A percentile compares a stretch with the other conserved stretches of the same genome.
phyloP scores from a whole-genome alignment of 1,140 invertebrate species.

The Ptiloglossa arizonensis region DNA sequence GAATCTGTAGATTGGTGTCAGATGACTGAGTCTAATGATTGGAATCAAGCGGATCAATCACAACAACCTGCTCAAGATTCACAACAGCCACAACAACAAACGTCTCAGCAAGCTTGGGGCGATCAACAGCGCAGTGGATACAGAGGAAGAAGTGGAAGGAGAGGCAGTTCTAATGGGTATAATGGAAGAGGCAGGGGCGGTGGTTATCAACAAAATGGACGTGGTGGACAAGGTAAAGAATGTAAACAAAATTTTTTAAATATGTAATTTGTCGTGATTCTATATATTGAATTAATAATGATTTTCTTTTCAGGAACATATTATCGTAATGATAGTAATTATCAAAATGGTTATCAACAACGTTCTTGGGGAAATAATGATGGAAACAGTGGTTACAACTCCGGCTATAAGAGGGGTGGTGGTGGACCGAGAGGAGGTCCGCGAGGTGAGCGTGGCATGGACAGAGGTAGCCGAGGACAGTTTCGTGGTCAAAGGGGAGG shows the following conservation, averaged over 20 bases:
- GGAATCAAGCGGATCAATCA: conserved; percentile 72
- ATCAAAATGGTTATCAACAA: conserved; percentile 79
- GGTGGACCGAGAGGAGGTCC: conserved; percentile 66
- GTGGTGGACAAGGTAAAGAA: conserved; percentile 74
- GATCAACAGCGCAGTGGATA: conserved; percentile 75
- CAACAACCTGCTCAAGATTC: conserved; percentile 70
- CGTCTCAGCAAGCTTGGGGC: conserved; percentile 73
- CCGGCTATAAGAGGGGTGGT: conserved; percentile 71
- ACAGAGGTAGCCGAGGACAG: conserved; percentile 70
- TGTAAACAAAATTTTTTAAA: not conserved
- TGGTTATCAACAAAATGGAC: conserved; percentile 79
- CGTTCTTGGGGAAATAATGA: conserved; percentile 75
- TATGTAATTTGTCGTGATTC: not conserved
- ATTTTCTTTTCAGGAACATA: conserved; percentile 68
- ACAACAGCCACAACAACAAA: conserved; percentile 68
- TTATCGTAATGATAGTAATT: conserved; percentile 77
- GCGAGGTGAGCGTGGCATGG: conserved; percentile 66
- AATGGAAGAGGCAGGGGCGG: conserved; percentile 72
- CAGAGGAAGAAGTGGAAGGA: conserved; percentile 74
- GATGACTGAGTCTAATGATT: conserved; percentile 74
- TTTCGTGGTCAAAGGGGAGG: conserved; percentile 73
- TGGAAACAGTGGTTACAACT: conserved; percentile 69
- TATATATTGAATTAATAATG: conserved; percentile 5
- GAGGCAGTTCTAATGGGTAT: conserved; percentile 78
- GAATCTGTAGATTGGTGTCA: conserved; percentile 76